phyloP scores from a whole-genome alignment of 2,888 invertebrate genomes.

The Empis livida region DNA sequence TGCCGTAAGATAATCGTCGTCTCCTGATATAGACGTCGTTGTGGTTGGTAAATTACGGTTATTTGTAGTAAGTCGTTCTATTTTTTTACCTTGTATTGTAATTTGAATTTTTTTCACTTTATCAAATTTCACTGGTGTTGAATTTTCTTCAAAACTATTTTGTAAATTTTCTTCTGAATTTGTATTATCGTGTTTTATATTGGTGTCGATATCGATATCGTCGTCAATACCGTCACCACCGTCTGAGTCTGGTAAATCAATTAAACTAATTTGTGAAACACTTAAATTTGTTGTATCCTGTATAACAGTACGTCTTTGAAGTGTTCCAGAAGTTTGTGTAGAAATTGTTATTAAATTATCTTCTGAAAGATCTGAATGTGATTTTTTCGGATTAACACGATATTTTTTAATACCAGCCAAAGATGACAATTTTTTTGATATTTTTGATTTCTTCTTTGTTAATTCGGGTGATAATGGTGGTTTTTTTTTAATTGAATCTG shows the following conservation, averaged over 20 bases:
- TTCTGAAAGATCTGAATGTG: neutral
- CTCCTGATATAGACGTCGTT: conserved; percentile 21
- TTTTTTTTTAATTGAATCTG: neutral
- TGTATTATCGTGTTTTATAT: no score
- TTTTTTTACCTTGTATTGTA: conserved; percentile 30
- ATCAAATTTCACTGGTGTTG: conserved; percentile 15
- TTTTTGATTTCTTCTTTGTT: conserved; percentile 24
- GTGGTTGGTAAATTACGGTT: conserved; percentile 17
- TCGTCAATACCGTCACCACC: neutral
- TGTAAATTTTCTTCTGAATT: no score
- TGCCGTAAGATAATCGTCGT: conserved; percentile 13
- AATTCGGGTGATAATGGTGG: conserved; percentile 1
- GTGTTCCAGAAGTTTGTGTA: conserved; percentile 15
- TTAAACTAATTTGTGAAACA: conserved; percentile 8
- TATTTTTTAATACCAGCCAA: conserved; percentile 23
- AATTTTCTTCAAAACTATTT: neutral
- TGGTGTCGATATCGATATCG: neutral
- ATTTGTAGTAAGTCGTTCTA: conserved; percentile 18
- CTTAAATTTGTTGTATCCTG: conserved; percentile 5
- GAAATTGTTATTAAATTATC: conserved; percentile 10
- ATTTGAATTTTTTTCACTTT: conserved; percentile 27
- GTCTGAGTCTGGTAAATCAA: conserved; percentile 4
- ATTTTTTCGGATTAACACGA: conserved; percentile 19
- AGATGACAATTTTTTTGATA: conserved; percentile 25
- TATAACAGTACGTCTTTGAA: conserved; percentile 8